phyloP scores from a whole-genome alignment of 2,888 invertebrate species.

The Parnassius smintheus region DNA sequence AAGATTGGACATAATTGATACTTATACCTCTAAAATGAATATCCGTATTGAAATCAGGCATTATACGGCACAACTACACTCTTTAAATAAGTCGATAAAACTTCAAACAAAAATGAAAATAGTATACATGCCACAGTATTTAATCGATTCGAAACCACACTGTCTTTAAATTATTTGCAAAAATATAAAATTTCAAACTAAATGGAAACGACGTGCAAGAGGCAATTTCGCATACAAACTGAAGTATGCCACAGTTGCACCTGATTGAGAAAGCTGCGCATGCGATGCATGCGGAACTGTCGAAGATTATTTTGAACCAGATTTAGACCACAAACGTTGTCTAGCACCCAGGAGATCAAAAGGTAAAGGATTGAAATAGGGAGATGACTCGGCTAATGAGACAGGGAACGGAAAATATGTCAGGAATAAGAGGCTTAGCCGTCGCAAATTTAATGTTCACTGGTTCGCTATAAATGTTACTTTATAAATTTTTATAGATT shows the following conservation, averaged over 20 bases:
- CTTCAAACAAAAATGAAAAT: background rate
- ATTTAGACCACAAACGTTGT: slow-evolving; percentile 70
- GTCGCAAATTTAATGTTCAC: background rate
- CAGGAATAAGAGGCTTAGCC: slow-evolving; percentile 1
- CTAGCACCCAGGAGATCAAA: slow-evolving; percentile 70
- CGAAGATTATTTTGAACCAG: slow-evolving; percentile 66
- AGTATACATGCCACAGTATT: too few species aligned
- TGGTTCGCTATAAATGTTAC: too few species aligned
- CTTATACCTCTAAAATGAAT: slow-evolving; percentile 22
- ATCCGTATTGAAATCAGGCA: slow-evolving; percentile 23
- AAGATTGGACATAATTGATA: background rate
- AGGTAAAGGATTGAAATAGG: slow-evolving; percentile 51
- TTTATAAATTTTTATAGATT: too few species aligned
- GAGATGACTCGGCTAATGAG: slow-evolving; percentile 29
- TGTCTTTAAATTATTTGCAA: background rate
- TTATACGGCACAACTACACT: slow-evolving; percentile 22
- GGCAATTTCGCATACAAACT: slow-evolving; percentile 11
- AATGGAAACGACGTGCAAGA: background rate
- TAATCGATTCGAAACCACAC: background rate
- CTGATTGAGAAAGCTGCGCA: slow-evolving; percentile 51
- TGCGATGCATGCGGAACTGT: slow-evolving; percentile 70
- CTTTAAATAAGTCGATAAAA: background rate
- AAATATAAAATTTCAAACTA: background rate
- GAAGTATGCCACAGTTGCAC: slow-evolving; percentile 52
- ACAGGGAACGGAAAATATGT: slow-evolving; percentile 39